Evolutionary conservation across 2,113 vertebrate species (phyloP).

Genomic region (Dicaeum eximium): DNA sequence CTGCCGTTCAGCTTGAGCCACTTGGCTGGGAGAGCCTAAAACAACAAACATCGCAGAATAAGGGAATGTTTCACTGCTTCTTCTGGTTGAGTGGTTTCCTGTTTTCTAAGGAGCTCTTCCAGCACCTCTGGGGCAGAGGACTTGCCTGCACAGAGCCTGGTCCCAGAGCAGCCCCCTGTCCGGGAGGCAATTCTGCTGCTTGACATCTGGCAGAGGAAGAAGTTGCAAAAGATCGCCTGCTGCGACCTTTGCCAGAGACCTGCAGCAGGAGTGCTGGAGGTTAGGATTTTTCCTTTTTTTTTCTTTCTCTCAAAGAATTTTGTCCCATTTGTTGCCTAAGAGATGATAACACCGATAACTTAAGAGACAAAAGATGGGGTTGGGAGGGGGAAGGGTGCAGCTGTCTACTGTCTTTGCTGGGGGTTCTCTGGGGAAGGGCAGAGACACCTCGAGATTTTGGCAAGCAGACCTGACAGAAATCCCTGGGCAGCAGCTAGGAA

Average conservation of each 20-base stretch:
- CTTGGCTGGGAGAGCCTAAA: conserved; percentile 19
- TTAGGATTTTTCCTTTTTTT: neutral
- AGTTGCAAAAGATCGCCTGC: neutral
- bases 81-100: conserved; percentile 29
- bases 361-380: neutral
- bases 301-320: neutral
- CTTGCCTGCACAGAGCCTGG: neutral
- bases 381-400: neutral
- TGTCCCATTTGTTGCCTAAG: neutral
- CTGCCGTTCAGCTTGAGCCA: neutral
- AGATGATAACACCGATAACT: neutral
- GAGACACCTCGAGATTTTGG: neutral
- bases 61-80: neutral
- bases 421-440: neutral
- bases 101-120: conserved; percentile 28
- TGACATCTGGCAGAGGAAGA: neutral
- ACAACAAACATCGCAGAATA: conserved; percentile 20
- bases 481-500: neutral
- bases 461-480: no score
- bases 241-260: neutral
- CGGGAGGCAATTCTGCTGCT: neutral
- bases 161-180: neutral
- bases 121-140: conserved; percentile 18
- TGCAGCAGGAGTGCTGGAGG: neutral
- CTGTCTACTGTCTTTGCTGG: neutral